Percentiles rank a stretch among this genome's conserved stretches.
Conservation (phyloP, 2,888 invertebrate genomes). For the Limnephilus auricula region DNA sequence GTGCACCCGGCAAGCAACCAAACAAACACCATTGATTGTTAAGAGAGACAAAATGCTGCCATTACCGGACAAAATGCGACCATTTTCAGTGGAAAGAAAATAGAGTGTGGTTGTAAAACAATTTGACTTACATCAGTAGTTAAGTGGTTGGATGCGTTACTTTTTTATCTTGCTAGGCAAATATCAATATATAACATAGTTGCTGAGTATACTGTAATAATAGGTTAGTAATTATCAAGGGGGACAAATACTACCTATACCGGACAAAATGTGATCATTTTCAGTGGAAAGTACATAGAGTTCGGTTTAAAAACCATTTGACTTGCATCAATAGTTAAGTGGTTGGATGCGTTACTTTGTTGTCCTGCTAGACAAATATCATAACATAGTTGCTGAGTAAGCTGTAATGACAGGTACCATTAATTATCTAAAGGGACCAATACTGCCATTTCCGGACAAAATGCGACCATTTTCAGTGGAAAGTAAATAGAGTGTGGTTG, state of each 20-base stretch:
- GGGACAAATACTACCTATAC: neutral
- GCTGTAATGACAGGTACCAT: too few species aligned
- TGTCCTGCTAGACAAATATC: neutral
- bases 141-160: neutral
- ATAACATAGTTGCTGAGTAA: too few species aligned
- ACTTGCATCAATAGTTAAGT: neutral
- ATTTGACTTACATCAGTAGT: neutral
- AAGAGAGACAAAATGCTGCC: neutral
- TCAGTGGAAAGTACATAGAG: neutral
- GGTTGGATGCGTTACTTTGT: neutral
- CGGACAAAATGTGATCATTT: neutral
- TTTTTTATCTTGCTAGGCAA: neutral
- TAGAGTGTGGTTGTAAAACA: neutral
- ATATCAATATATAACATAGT: too few species aligned
- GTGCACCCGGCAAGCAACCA: neutral
- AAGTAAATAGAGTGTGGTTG: too few species aligned
- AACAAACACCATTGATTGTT: neutral
- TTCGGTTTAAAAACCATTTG: neutral
- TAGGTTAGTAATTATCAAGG: too few species aligned
- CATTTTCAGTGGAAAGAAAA: neutral
- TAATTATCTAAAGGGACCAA: too few species aligned
- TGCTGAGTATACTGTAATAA: too few species aligned
- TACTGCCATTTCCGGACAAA: too few species aligned
- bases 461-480: too few species aligned
- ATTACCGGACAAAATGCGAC: neutral